phyloP scores from a whole-genome alignment of 2,888 invertebrate genomes.

The Nomada goodeniana region DNA sequence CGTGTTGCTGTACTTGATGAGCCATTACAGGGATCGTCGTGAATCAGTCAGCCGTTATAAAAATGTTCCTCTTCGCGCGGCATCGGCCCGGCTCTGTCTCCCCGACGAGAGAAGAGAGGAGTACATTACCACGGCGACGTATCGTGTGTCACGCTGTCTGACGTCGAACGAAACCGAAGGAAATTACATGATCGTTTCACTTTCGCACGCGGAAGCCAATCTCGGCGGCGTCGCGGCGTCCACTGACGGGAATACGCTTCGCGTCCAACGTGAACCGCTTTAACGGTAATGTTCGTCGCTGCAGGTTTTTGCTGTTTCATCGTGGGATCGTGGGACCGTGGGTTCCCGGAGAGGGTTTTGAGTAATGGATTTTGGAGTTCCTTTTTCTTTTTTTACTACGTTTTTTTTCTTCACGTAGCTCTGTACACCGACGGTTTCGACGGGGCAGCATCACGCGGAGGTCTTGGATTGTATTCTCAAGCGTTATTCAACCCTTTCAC shows the following conservation, averaged over 20 bases:
- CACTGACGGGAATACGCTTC: constrained; percentile 15
- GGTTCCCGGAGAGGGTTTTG: not conserved
- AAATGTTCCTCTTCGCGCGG: constrained; percentile 40
- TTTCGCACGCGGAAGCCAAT: constrained; percentile 52
- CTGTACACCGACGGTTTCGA: no score
- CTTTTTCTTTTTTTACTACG: no score
- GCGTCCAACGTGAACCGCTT: constrained; percentile 22
- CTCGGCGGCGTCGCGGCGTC: constrained; percentile 24
- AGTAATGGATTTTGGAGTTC: not conserved
- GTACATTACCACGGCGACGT: constrained; percentile 45
- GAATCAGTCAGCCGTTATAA: constrained; percentile 60
- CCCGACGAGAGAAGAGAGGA: not conserved
- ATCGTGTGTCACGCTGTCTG: constrained; percentile 41
- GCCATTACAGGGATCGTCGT: constrained; percentile 64
- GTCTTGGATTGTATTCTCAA: not conserved
- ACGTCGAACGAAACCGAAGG: constrained; percentile 48
- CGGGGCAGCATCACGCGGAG: no score
- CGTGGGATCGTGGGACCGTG: not conserved
- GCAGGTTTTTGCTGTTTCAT: constrained; percentile 25
- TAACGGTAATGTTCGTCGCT: constrained; percentile 27
- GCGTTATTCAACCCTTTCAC: constrained; percentile 13
- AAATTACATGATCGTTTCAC: constrained; percentile 62
- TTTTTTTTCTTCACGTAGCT: no score
- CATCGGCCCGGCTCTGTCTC: constrained; percentile 36
- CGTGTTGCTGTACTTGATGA: constrained; percentile 65